phyloP scores from a whole-genome alignment of 23 tunicate species.

The Halocynthia roretzi region DNA sequence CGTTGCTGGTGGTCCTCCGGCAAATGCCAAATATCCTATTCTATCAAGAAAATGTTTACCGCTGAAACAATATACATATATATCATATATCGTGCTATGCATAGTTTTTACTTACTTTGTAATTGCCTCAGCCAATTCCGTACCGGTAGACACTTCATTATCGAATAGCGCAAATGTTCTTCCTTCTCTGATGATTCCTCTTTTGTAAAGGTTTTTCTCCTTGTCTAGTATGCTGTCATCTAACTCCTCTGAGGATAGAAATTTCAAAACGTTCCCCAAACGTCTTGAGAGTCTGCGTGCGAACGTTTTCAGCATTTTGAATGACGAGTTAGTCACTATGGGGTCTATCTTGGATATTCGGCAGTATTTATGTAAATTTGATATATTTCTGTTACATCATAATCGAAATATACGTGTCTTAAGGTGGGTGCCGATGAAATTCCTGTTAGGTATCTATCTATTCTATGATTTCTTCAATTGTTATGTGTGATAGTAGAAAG shows the following conservation, averaged over 20 bases:
- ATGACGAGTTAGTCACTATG: background rate
- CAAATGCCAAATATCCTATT: conserved; percentile 51
- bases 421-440: too few species aligned
- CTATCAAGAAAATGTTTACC: background rate
- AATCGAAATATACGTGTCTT: too few species aligned
- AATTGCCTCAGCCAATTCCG: conserved; percentile 50
- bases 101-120: conserved; percentile 7
- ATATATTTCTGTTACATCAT: too few species aligned
- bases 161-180: conserved; percentile 51
- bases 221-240: conserved; percentile 59
- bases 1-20: conserved; percentile 77
- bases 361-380: too few species aligned
- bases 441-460: too few species aligned
- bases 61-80: too few species aligned
- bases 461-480: too few species aligned
- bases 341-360: too few species aligned
- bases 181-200: conserved; percentile 62
- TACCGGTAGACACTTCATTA: conserved; percentile 34
- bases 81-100: too few species aligned
- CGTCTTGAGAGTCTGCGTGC: conserved; percentile 50
- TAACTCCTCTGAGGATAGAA: conserved; percentile 49
- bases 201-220: conserved; percentile 74
- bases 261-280: conserved; percentile 49
- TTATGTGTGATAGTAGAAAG: too few species aligned
- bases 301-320: conserved; percentile 52